A percentile compares a stretch with the other conserved stretches of the same genome.
phyloP scores from a whole-genome alignment of 1,140 invertebrate genomes.

The Drosophila tristis region DNA sequence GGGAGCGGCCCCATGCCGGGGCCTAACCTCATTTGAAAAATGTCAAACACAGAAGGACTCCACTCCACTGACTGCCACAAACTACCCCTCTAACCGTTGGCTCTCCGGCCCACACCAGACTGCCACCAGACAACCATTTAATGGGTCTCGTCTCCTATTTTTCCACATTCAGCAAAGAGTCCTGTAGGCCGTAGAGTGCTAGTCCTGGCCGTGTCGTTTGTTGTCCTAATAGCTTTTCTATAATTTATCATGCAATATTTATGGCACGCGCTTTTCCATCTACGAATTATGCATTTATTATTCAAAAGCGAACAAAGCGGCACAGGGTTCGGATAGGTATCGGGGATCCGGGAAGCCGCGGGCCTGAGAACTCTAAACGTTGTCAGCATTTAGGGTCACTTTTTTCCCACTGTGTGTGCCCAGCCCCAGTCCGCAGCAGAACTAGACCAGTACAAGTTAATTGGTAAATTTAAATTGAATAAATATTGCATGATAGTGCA shows the following conservation, averaged over 20 bases:
- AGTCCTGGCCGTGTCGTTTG: conserved; percentile 54
- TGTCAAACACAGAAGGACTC: conserved; percentile 70
- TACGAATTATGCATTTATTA: conserved; percentile 81
- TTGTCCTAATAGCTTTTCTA: conserved; percentile 81
- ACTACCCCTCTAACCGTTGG: conserved; percentile 10
- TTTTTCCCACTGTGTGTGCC: conserved; percentile 33
- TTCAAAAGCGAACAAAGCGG: conserved; percentile 49
- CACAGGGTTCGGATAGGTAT: background rate
- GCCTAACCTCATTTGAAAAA: conserved; percentile 76
- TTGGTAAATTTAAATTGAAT: conserved; percentile 82
- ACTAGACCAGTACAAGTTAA: conserved; percentile 56
- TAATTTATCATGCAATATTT: conserved; percentile 82
- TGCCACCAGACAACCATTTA: conserved; percentile 40
- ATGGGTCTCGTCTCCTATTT: conserved; percentile 56
- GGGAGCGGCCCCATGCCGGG: conserved; percentile 9
- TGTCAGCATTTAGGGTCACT: conserved; percentile 65
- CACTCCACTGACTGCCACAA: background rate
- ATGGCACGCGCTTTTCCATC: conserved; percentile 81
- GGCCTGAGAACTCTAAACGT: conserved; percentile 42
- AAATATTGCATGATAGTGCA: conserved; percentile 78
- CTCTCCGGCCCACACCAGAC: no score
- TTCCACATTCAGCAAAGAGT: conserved; percentile 44
- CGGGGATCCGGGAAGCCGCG: no score
- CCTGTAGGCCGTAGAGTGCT: conserved; percentile 15
- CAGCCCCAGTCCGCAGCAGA: background rate